These are phyloP conservation scores for Watersipora subatra DNA, from an alignment of 1,140 invertebrate genomes.

Conservation along the genomic window DNA sequence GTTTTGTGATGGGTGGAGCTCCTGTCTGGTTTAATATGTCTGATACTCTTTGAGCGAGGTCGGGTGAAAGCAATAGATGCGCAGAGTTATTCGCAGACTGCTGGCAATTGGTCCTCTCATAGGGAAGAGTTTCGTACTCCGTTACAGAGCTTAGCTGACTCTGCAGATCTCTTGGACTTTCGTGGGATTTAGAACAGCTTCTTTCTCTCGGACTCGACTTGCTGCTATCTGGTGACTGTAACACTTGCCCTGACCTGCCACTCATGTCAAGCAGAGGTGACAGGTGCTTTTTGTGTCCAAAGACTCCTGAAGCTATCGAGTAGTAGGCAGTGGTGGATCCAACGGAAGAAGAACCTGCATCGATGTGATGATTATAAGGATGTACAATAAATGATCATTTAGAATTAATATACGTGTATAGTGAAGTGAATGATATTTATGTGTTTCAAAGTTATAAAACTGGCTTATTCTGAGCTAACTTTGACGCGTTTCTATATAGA, in stretches of 20 bases:
- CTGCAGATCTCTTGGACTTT: neutral
- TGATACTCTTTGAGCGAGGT: neutral
- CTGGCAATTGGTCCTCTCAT: neutral
- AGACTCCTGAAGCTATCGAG: neutral
- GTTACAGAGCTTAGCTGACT: neutral
- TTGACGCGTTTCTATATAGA: too few relatives aligned
- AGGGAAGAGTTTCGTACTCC: neutral
- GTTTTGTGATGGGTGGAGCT: neutral
- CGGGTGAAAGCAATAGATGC: neutral
- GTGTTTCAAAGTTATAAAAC: too few relatives aligned
- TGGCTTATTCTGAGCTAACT: too few relatives aligned
- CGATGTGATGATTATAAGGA: too few relatives aligned
- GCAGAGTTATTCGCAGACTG: neutral
- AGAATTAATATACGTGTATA: too few relatives aligned
- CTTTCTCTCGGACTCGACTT: neutral
- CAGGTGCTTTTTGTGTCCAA: neutral
- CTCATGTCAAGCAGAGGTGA: neutral
- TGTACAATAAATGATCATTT: too few relatives aligned
- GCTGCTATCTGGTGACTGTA: neutral
- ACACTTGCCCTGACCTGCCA: neutral
- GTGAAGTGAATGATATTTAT: too few relatives aligned
- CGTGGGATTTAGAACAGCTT: neutral
- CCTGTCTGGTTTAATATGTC: neutral
- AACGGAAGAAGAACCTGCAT: neutral
- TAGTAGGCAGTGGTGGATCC: neutral